phyloP scores from a whole-genome alignment of 2,113 vertebrate genomes.

The Neoarius graeffei region DNA sequence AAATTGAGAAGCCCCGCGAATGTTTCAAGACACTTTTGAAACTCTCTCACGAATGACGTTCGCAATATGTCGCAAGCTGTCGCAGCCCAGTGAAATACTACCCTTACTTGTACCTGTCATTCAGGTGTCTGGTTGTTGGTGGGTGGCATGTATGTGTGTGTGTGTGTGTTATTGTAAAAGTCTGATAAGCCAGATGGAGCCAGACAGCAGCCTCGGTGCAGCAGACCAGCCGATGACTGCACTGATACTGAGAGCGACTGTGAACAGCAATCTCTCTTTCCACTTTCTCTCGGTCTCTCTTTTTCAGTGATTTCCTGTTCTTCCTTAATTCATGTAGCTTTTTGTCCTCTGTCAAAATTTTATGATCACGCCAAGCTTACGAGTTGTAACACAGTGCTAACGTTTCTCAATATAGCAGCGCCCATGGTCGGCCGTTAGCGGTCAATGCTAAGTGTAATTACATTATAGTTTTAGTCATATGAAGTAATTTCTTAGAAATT shows the following conservation, averaged over 20 bases:
- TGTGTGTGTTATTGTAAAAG: slow-evolving; percentile 64
- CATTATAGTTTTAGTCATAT: background rate
- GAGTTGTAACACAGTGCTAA: background rate
- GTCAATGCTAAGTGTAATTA: background rate
- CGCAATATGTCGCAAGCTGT: too few species aligned
- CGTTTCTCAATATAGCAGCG: background rate
- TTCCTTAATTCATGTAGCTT: background rate
- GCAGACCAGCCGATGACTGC: slow-evolving; percentile 69
- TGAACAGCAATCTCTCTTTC: background rate
- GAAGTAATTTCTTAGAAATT: background rate
- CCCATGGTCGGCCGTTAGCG: background rate
- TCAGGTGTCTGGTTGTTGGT: background rate
- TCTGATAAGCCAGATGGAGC: slow-evolving; percentile 75
- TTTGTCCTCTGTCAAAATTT: background rate
- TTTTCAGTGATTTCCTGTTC: background rate
- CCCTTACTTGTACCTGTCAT: background rate
- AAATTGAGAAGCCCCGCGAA: too few species aligned
- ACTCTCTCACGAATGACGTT: too few species aligned
- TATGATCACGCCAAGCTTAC: background rate
- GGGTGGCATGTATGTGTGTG: slow-evolving; percentile 8
- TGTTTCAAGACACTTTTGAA: too few species aligned
- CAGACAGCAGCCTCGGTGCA: slow-evolving; percentile 68
- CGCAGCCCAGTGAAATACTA: too few species aligned
- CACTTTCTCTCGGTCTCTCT: background rate
- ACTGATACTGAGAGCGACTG: slow-evolving; percentile 63